phyloP scores from a whole-genome alignment of 2,797 vertebrate genomes.

The Mormyrus proboscirostris region DNA sequence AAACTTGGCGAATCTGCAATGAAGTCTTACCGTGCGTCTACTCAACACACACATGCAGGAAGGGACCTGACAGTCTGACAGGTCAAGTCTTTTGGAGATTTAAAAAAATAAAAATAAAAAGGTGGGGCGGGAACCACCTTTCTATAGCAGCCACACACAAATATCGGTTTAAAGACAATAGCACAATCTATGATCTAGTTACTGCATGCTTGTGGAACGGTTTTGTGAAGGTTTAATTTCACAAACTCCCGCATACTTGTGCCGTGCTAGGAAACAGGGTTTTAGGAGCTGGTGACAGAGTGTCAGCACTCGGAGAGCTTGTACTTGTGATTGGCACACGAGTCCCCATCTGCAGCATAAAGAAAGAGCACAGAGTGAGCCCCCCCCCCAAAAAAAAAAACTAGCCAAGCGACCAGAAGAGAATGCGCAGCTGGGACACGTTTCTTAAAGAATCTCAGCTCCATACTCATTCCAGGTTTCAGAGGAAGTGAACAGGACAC shows the following conservation, averaged over 20 bases:
- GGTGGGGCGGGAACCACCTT: conserved; percentile 33
- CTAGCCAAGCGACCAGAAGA: background rate
- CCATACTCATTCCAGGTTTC: background rate
- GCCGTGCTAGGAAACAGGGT: conserved; percentile 92
- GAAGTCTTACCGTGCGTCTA: background rate
- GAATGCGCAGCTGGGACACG: background rate
- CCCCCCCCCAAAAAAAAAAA: conserved; percentile 39
- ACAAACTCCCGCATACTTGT: conserved; percentile 92
- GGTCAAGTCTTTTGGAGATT: conserved; percentile 58
- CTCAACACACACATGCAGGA: conserved; percentile 24
- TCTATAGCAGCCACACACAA: conserved; percentile 30
- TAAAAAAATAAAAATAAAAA: background rate
- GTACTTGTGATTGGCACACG: conserved; percentile 83
- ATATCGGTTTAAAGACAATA: background rate
- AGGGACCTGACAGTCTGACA: background rate
- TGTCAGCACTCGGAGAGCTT: conserved; percentile 88
- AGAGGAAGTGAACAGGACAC: background rate
- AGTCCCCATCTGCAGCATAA: conserved; percentile 98
- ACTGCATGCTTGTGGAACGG: conserved; percentile 25
- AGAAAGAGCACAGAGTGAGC: conserved; percentile 86
- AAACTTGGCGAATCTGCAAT: background rate
- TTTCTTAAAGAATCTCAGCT: background rate
- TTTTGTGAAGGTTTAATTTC: conserved; percentile 31
- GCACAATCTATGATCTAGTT: conserved; percentile 11
- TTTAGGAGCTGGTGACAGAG: conserved; percentile 93